Evolutionary conservation across 2,113 vertebrate genomes (phyloP).

Genomic region (Nothoprocta pentlandii): DNA sequence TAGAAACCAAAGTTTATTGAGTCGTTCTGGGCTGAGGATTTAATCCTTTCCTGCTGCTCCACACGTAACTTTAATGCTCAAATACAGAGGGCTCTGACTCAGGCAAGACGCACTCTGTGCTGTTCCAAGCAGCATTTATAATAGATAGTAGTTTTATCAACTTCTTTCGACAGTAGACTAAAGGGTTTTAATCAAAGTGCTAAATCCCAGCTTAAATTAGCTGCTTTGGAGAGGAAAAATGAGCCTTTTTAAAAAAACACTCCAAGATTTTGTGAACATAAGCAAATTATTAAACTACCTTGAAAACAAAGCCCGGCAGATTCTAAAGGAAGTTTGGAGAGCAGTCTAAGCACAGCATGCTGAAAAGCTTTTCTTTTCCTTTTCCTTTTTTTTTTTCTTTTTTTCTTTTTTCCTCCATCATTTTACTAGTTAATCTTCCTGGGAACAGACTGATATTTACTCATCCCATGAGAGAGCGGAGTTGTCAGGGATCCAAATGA

Average conservation of each 20-base stretch:
- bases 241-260: background rate
- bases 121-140: background rate
- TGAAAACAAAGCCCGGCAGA: constrained; percentile 29
- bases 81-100: background rate
- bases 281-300: constrained; percentile 21
- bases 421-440: constrained; percentile 78
- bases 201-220: constrained; percentile 37
- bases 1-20: background rate
- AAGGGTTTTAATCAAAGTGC: background rate
- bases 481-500: constrained; percentile 75
- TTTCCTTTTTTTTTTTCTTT: background rate
- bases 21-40: background rate
- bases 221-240: constrained; percentile 17
- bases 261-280: constrained; percentile 32
- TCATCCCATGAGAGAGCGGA: constrained; percentile 73
- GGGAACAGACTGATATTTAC: constrained; percentile 80
- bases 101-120: background rate
- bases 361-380: background rate
- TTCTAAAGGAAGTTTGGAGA: background rate
- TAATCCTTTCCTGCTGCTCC: background rate
- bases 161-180: background rate
- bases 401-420: background rate
- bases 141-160: background rate
- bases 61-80: background rate
- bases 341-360: constrained; percentile 24